Conservation (phyloP, 2,113 vertebrate species). For the Dicrurus megarhynchus region DNA sequence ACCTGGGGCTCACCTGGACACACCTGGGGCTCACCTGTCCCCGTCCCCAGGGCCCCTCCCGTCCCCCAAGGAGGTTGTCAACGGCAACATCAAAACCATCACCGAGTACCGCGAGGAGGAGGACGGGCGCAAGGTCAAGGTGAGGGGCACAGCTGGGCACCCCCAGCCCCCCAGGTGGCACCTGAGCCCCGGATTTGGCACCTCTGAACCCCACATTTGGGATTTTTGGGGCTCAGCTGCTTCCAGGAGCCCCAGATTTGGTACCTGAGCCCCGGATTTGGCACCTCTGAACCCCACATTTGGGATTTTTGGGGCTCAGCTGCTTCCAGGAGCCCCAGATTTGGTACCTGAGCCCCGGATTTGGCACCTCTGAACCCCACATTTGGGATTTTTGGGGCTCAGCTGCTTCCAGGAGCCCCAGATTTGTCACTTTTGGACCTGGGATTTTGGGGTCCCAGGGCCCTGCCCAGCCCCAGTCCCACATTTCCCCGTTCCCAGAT, state of each 20-base stretch:
- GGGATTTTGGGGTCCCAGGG: no score
- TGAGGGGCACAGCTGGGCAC: conserved; percentile 38
- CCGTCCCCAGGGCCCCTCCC: conserved; percentile 79
- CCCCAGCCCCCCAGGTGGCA: no score
- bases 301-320: neutral
- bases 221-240: neutral
- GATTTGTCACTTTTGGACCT: no score
- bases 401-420: no score
- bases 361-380: no score
- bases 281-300: rapidly evolving
- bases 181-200: no score
- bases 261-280: no score
- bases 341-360: no score
- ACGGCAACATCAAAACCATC: conserved; percentile 92
- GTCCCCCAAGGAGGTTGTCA: conserved; percentile 86
- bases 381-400: neutral
- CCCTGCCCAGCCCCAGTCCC: no score
- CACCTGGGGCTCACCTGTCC: neutral
- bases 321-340: neutral
- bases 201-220: neutral
- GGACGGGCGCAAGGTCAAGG: conserved; percentile 90
- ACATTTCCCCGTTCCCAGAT: conserved; percentile 71
- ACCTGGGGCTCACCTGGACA: neutral
- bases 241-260: rapidly evolving
- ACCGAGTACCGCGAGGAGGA: conserved; percentile 94